Percentiles rank a stretch among this genome's conserved stretches.
Evolutionary conservation across 1,140 invertebrate genomes (phyloP).

Genomic region (Caerostris extrusa): DNA sequence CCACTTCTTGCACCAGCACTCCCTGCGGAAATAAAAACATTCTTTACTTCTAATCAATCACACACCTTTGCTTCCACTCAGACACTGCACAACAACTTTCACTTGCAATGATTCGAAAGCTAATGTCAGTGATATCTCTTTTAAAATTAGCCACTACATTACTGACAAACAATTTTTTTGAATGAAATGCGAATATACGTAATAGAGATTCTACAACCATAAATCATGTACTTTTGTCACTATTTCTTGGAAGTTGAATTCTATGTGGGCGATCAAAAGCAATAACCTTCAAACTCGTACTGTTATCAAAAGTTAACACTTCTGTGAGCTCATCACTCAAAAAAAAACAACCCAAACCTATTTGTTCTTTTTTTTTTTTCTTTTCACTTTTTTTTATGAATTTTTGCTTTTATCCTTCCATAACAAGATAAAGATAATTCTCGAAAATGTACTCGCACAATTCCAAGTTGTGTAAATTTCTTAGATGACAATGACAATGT

Average conservation of each 20-base stretch:
- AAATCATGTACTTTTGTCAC: background rate
- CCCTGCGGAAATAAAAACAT: conserved; percentile 84
- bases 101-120: too few species aligned
- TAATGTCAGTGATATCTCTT: background rate
- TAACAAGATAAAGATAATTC: background rate
- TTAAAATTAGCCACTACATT: background rate
- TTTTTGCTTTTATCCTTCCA: background rate
- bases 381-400: background rate
- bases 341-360: background rate
- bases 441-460: background rate
- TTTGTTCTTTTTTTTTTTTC: too few species aligned
- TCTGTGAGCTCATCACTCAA: background rate
- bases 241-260: background rate
- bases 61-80: too few species aligned
- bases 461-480: background rate
- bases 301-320: background rate
- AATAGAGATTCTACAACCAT: background rate
- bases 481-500: background rate
- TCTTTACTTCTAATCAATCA: too few species aligned
- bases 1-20: conserved; percentile 90
- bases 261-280: background rate
- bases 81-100: background rate
- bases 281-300: background rate
- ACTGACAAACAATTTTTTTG: too few species aligned
- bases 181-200: background rate